phyloP scores from a whole-genome alignment of 2,888 invertebrate genomes.

The Heliconius charithonia region DNA sequence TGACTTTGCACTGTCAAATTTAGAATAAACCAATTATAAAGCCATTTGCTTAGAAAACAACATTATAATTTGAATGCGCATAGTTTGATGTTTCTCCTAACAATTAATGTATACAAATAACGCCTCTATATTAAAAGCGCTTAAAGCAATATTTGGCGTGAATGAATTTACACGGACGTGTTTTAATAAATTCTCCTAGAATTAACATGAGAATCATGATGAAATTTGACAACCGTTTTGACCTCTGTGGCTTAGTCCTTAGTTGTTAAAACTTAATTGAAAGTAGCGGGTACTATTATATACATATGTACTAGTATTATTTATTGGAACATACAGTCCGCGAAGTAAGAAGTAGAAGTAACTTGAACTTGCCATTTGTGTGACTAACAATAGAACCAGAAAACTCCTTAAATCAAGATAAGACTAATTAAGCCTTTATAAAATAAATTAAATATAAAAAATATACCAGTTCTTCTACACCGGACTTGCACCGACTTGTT shows the following conservation, averaged over 20 bases:
- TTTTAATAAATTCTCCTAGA: background rate
- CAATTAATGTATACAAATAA: conserved; percentile 10
- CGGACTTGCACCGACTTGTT: too few species aligned
- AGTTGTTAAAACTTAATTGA: background rate
- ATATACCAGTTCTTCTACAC: too few species aligned
- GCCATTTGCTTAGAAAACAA: conserved; percentile 19
- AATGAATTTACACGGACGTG: background rate
- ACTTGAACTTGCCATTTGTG: too few species aligned
- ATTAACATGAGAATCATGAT: background rate
- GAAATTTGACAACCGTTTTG: conserved; percentile 12
- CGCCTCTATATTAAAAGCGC: background rate
- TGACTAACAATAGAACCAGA: too few species aligned
- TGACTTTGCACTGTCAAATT: background rate
- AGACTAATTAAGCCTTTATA: too few species aligned
- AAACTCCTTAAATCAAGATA: too few species aligned
- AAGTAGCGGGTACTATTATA: background rate
- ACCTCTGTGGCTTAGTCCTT: background rate
- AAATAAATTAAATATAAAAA: too few species aligned
- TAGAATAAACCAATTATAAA: conserved; percentile 5
- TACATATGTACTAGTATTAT: background rate
- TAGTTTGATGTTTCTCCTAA: background rate
- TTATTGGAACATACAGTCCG: too few species aligned
- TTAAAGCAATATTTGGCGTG: background rate
- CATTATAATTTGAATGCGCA: conserved; percentile 1
- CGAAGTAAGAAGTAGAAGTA: too few species aligned